Percentiles rank a stretch among this genome's conserved stretches.
phyloP scores from a whole-genome alignment of 2,113 vertebrate species.

The Pungitius pungitius region DNA sequence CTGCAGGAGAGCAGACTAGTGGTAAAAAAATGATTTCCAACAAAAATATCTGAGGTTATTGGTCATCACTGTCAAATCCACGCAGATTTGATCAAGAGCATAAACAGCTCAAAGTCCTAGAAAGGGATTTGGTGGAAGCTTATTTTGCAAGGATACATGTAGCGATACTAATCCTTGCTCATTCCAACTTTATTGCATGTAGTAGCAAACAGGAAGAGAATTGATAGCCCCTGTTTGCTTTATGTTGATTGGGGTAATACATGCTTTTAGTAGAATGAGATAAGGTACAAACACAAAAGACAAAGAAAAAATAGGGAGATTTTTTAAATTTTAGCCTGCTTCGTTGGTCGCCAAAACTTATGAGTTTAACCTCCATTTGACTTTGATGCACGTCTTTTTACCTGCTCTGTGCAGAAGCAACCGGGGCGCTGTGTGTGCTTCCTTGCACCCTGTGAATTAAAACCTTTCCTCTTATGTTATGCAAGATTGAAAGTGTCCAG shows the following conservation, averaged over 20 bases:
- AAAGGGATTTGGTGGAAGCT: neutral
- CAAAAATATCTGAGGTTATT: slow-evolving; percentile 36
- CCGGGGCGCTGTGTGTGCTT: slow-evolving; percentile 64
- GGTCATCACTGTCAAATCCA: slow-evolving; percentile 39
- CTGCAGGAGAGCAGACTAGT: slow-evolving; percentile 47
- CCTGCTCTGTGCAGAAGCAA: slow-evolving; percentile 51
- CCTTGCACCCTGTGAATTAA: slow-evolving; percentile 67
- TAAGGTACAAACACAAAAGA: neutral
- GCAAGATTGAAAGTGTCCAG: slow-evolving; percentile 77
- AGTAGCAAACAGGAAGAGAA: neutral
- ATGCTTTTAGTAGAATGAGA: slow-evolving; percentile 9
- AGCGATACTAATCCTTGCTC: neutral
- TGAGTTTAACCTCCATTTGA: slow-evolving; percentile 74
- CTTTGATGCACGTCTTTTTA: slow-evolving; percentile 57
- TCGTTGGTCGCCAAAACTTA: slow-evolving; percentile 72
- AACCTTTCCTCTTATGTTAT: slow-evolving; percentile 72
- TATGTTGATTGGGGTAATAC: slow-evolving; percentile 21
- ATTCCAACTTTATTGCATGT: neutral
- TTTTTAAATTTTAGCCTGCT: slow-evolving; percentile 56
- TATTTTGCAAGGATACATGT: neutral
- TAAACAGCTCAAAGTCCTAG: neutral
- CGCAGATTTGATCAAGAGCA: slow-evolving; percentile 13
- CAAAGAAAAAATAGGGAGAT: slow-evolving; percentile 10
- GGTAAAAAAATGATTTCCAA: neutral
- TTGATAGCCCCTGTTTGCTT: neutral